Conservation (phyloP, 2,888 invertebrate species). For the Enchytraeus crypticus region DNA sequence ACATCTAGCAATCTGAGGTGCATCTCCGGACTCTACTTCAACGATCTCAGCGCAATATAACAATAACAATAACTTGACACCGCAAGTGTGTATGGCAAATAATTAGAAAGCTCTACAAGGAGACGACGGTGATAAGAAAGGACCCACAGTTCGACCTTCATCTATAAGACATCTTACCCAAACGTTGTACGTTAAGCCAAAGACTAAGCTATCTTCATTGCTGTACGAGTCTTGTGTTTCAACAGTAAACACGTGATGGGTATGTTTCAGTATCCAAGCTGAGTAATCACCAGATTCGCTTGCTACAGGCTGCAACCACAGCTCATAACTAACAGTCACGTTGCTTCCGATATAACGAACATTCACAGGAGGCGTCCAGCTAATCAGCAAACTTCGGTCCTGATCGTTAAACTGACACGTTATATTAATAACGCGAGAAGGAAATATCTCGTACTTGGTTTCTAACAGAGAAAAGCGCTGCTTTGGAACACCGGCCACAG, state of each 20-base stretch:
- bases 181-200: slow-evolving; percentile 26
- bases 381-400: slow-evolving; percentile 11
- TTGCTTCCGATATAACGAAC: slow-evolving; percentile 23
- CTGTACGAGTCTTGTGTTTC: too few species aligned
- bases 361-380: slow-evolving; percentile 37
- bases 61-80: too few species aligned
- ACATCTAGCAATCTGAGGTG: too few species aligned
- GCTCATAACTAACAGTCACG: slow-evolving; percentile 30
- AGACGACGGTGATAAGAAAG: too few species aligned
- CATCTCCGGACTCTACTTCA: too few species aligned
- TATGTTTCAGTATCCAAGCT: slow-evolving; percentile 22
- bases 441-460: slow-evolving; percentile 13
- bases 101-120: too few species aligned
- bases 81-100: too few species aligned
- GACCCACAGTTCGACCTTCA: too few species aligned
- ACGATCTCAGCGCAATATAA: too few species aligned
- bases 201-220: slow-evolving; percentile 16
- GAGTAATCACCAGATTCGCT: slow-evolving; percentile 19
- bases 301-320: slow-evolving; percentile 34
- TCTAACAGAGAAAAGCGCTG: too few species aligned
- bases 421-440: slow-evolving; percentile 9
- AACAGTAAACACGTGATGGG: slow-evolving; percentile 12
- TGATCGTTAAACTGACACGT: background rate
- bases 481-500: too few species aligned
- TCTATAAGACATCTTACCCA: slow-evolving; percentile 33